These are phyloP conservation scores for Vannuccia rotundouncinata DNA, from an alignment of 2,888 invertebrate species.

Conservation along the genomic window DNA sequence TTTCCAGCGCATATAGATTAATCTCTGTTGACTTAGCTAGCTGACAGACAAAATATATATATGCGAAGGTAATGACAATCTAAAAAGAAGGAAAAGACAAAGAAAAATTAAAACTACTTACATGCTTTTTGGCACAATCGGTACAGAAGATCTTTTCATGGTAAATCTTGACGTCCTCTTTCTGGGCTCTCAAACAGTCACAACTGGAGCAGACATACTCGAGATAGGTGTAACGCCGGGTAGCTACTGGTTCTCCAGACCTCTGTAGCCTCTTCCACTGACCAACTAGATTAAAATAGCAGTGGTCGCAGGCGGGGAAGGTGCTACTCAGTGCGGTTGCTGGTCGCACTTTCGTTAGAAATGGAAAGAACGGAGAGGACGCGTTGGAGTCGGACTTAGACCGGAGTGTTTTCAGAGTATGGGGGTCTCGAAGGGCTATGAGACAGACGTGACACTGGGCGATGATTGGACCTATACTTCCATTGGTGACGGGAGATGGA, in stretches of 20 bases:
- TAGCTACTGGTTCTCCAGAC: neutral
- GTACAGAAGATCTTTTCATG: neutral
- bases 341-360: neutral
- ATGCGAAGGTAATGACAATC: too few species aligned
- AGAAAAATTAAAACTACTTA: neutral
- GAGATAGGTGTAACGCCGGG: neutral
- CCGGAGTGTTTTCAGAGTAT: conserved; percentile 19
- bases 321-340: neutral
- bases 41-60: too few species aligned
- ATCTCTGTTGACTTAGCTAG: too few species aligned
- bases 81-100: neutral
- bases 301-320: neutral
- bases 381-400: neutral
- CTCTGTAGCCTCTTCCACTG: neutral
- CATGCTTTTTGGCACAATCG: neutral
- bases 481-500: too few species aligned
- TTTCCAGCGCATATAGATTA: too few species aligned
- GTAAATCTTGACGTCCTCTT: neutral
- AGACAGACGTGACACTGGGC: conserved; percentile 27
- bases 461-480: conserved; percentile 20
- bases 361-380: conserved; percentile 14
- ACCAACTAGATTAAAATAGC: neutral
- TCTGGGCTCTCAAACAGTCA: neutral
- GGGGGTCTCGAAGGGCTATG: neutral
- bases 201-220: neutral